A percentile compares a stretch with the other conserved stretches of the same genome.
These are phyloP conservation scores for Amphiprion ocellaris DNA, from an alignment of 2,113 vertebrate species.

Conservation along the genomic window DNA sequence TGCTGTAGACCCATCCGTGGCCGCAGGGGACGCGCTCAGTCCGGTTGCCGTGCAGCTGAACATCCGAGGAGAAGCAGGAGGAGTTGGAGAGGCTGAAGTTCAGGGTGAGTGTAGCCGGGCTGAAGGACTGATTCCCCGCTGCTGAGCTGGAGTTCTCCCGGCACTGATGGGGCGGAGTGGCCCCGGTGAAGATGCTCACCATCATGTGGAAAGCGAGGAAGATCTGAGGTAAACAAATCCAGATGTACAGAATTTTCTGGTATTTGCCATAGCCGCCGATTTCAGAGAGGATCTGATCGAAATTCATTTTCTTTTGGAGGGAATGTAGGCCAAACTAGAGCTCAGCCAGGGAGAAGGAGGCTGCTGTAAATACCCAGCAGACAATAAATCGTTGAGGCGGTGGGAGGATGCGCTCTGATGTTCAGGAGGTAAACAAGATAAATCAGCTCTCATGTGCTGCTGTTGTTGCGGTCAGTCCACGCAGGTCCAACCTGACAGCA, in stretches of 20 bases:
- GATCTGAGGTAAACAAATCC: slow-evolving; percentile 85
- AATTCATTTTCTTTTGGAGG: slow-evolving; percentile 70
- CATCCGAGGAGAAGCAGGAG: slow-evolving; percentile 35
- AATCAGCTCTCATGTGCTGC: slow-evolving; percentile 1
- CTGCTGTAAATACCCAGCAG: neutral
- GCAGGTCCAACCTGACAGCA: neutral
- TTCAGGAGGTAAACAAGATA: slow-evolving; percentile 14
- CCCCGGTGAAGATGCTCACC: slow-evolving; percentile 83
- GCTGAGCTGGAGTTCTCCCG: slow-evolving; percentile 35
- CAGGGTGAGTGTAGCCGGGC: neutral
- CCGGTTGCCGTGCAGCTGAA: slow-evolving; percentile 42
- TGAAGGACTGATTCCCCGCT: slow-evolving; percentile 27
- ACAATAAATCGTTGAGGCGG: neutral
- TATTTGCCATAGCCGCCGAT: slow-evolving; percentile 82
- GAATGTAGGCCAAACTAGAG: neutral
- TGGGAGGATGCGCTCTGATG: neutral
- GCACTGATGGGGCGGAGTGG: slow-evolving; percentile 77
- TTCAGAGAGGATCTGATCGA: slow-evolving; percentile 80
- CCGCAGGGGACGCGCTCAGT: slow-evolving; percentile 64
- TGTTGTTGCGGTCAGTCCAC: neutral
- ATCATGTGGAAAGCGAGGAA: slow-evolving; percentile 84
- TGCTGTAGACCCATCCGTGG: slow-evolving; percentile 81
- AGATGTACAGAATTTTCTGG: slow-evolving; percentile 83
- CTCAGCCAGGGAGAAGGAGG: neutral
- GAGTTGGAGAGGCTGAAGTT: slow-evolving; percentile 68